A percentile compares a stretch with the other conserved stretches of the same genome.
Evolutionary conservation across 2,888 invertebrate genomes (phyloP).

Genomic region (Cataglyphis cursor): DNA sequence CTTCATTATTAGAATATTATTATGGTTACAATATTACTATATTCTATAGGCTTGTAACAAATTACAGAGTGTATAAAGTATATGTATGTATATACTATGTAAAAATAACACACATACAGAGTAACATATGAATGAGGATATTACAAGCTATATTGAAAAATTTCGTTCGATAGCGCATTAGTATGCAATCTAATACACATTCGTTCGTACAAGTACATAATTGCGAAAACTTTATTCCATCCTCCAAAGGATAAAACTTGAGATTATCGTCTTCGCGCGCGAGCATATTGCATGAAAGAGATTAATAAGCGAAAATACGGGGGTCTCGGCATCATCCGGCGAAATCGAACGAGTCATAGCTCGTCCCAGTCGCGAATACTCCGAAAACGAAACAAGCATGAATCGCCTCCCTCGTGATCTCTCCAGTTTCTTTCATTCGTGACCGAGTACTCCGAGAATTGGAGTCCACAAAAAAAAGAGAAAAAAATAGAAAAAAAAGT

Average conservation of each 20-base stretch:
- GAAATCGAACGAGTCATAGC: neutral
- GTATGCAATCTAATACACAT: neutral
- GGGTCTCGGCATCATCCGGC: neutral
- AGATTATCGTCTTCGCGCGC: neutral
- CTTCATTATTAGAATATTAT: neutral
- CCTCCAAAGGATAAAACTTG: neutral
- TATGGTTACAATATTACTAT: neutral
- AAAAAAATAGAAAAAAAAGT: neutral
- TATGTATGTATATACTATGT: neutral
- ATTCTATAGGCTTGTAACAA: neutral
- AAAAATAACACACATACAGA: neutral
- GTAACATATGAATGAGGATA: conserved; percentile 10
- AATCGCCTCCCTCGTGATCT: neutral
- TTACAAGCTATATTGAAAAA: neutral
- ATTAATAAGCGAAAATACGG: neutral
- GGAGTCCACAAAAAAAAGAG: neutral
- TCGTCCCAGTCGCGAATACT: neutral
- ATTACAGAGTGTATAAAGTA: neutral
- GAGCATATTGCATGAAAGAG: neutral
- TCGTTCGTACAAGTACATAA: too few relatives aligned
- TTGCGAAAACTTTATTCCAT: neutral
- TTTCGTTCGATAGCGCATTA: neutral
- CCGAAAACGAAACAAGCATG: neutral
- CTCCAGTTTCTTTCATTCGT: neutral
- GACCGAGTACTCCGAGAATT: neutral